Base-by-base conservation (phyloP, 1,140 invertebrate genomes). In the Amyelois transitella region DNA sequence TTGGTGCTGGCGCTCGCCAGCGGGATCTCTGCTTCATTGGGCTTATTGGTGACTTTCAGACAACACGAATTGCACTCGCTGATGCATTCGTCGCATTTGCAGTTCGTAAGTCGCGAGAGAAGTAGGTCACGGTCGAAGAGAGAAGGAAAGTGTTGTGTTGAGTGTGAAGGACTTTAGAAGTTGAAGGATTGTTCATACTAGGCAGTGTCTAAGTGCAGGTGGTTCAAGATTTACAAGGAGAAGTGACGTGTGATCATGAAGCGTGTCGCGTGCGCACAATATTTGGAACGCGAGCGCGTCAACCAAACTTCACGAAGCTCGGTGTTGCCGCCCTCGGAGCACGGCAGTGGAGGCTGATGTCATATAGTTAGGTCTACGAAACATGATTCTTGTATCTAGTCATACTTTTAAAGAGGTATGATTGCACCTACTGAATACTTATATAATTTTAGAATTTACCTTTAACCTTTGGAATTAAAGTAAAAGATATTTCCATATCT, bases 1-100 rank as follows among this genome's bases (percentile, higher is more conserved):
- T 88, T 88, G 85, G 80, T 85, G 85, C 81, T 86, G 82, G 79
- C 80, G 77, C 75, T 84, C 82, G 82, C 70, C 78, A 80, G 68
- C 75, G 82, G 81, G 85, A 86, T 86, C 80, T 82, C 85, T 86
- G 77, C 85, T 88, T 88, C 85, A 88, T 88, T 88, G 85, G 85
- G 85, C 77, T 88, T 81, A 88, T 88, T 88, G 85, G 85, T 81
- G 82, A 88, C 85, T 88, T 88, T 88, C 85, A 88, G 85, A 75
- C 82, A 86, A 72, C 81, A 88, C 85, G 82, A 88, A 83, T 85
- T 88, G 85, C 82, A 86, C 71, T 83, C 73, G 66, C 66, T 69
- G 77, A 84, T 87, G 84, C 84, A 87, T 72, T 83, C 81, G 66
- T 76, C 65, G 62, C 77, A 82, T 81, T 69, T 73, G 78, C 77